phyloP scores from a whole-genome alignment of 2,113 vertebrate species.

The Butorides virescens region DNA sequence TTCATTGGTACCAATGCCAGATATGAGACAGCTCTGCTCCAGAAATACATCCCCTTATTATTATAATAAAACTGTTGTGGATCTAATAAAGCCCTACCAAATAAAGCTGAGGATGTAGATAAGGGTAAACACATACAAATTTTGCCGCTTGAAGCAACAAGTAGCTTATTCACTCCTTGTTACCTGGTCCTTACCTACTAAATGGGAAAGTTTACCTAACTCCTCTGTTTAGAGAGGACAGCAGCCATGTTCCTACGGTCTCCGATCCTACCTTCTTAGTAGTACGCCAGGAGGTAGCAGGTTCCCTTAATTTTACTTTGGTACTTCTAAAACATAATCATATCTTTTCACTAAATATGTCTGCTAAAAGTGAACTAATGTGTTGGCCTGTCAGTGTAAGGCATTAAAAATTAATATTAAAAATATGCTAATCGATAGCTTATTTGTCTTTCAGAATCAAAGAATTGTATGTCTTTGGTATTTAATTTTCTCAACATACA shows the following conservation, averaged over 20 bases:
- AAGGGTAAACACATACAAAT: neutral
- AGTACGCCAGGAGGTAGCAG: neutral
- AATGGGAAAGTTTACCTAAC: neutral
- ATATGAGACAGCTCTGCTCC: neutral
- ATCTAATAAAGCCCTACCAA: neutral
- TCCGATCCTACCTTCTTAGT: neutral
- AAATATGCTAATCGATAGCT: neutral
- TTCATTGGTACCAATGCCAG: neutral
- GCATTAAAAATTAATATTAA: neutral
- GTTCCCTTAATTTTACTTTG: neutral
- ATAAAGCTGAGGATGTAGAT: rapidly evolving
- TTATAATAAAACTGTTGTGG: neutral
- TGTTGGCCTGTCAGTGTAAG: neutral
- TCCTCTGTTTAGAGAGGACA: neutral
- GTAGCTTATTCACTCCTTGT: neutral
- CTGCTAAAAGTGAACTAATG: neutral
- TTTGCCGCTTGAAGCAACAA: neutral
- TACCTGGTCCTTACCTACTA: neutral
- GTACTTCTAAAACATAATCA: neutral
- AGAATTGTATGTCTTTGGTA: neutral
- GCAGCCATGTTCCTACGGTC: rapidly evolving
- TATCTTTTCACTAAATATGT: neutral
- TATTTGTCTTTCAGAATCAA: neutral
- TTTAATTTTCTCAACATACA: neutral
- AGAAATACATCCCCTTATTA: neutral